These are phyloP conservation scores for Empidonax traillii DNA, from an alignment of 2,113 vertebrate species.

Conservation along the genomic window DNA sequence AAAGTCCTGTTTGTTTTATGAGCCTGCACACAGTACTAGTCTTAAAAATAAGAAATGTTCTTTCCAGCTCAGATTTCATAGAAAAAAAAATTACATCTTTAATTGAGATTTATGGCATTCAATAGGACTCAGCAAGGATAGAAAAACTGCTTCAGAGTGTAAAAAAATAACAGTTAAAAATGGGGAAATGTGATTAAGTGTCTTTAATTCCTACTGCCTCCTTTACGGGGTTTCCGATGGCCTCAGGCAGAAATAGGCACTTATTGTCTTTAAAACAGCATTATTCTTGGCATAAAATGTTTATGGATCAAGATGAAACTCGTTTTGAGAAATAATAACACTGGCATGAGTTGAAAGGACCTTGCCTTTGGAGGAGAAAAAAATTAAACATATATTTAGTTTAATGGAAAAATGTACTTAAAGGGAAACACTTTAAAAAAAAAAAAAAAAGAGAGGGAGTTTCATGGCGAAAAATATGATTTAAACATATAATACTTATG, in stretches of 20 bases:
- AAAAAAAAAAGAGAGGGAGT: background rate
- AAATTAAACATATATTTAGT: conserved; percentile 65
- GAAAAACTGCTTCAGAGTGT: conserved; percentile 67
- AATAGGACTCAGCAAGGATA: conserved; percentile 54
- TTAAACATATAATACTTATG: conserved; percentile 34
- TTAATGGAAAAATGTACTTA: conserved; percentile 57
- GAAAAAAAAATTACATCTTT: conserved; percentile 69
- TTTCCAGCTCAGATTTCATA: conserved; percentile 71
- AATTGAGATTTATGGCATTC: conserved; percentile 77
- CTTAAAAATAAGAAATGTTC: conserved; percentile 71
- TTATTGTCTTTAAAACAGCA: conserved; percentile 76
- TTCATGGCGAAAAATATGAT: conserved; percentile 40
- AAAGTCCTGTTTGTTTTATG: conserved; percentile 75
- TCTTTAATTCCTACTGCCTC: conserved; percentile 76
- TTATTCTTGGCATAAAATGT: conserved; percentile 79
- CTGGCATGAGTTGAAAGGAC: conserved; percentile 71
- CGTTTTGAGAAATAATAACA: conserved; percentile 72
- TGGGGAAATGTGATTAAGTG: conserved; percentile 74
- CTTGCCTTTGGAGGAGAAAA: conserved; percentile 65
- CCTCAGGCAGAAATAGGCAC: conserved; percentile 74
- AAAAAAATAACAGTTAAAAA: conserved; percentile 75
- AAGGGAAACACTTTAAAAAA: background rate
- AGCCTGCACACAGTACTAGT: conserved; percentile 51
- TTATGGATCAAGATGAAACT: conserved; percentile 80
- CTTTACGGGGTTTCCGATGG: conserved; percentile 65